Evolutionary conservation across 1,140 invertebrate genomes (phyloP).

Genomic region (Lordiphosa clarofinis): DNA sequence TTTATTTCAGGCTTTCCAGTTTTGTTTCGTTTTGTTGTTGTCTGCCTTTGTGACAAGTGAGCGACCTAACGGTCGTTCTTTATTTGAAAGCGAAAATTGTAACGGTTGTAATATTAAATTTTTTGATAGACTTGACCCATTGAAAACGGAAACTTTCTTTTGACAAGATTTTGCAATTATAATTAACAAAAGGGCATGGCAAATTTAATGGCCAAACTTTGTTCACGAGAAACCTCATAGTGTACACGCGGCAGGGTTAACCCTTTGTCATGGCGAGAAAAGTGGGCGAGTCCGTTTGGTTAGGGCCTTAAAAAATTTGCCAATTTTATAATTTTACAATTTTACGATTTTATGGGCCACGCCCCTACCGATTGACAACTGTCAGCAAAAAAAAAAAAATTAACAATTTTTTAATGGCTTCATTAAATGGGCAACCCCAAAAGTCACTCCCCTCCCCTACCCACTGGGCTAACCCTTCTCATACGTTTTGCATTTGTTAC

Average conservation of each 20-base stretch:
- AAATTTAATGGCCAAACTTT: slow-evolving; percentile 71
- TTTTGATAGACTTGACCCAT: slow-evolving; percentile 9
- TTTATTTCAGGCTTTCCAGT: slow-evolving; percentile 48
- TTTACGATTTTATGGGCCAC: slow-evolving; percentile 56
- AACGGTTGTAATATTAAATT: slow-evolving; percentile 33
- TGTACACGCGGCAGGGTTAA: slow-evolving; percentile 38
- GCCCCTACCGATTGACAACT: slow-evolving; percentile 64
- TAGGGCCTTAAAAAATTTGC: slow-evolving; percentile 55
- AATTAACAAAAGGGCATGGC: slow-evolving; percentile 39
- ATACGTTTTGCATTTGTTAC: slow-evolving; percentile 59
- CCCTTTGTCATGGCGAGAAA: slow-evolving; percentile 45
- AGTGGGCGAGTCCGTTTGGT: slow-evolving; percentile 41
- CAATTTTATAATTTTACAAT: slow-evolving; percentile 58
- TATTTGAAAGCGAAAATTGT: slow-evolving; percentile 20
- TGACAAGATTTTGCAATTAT: slow-evolving; percentile 70
- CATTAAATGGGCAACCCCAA: slow-evolving; percentile 49
- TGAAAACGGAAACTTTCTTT: slow-evolving; percentile 3
- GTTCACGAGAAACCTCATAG: slow-evolving; percentile 21
- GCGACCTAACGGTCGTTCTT: slow-evolving; percentile 43
- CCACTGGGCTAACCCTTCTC: slow-evolving; percentile 44
- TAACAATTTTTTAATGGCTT: slow-evolving; percentile 65
- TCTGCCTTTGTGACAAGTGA: slow-evolving; percentile 52
- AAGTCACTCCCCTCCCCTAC: slow-evolving; percentile 5
- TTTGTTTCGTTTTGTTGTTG: slow-evolving; percentile 18
- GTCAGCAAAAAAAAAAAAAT: slow-evolving; percentile 45